Evolutionary conservation across 2,113 vertebrate species (phyloP).

Genomic region (Girardinichthys multiradiatus): DNA sequence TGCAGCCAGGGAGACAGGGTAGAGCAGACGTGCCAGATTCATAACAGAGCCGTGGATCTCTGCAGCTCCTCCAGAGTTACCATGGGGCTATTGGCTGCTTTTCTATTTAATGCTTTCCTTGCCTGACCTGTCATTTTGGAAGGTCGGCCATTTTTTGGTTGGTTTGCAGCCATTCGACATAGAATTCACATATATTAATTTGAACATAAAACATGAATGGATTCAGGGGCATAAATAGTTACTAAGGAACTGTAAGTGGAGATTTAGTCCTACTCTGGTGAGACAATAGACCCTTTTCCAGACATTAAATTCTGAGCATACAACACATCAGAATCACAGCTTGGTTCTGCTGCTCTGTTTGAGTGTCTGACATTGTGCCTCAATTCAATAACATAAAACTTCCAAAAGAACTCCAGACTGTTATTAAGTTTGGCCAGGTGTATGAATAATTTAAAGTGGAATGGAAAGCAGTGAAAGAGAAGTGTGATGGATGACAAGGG

Average conservation of each 20-base stretch:
- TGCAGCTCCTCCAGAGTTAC: too few relatives aligned
- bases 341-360: background rate
- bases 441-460: conserved; percentile 57
- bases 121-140: too few relatives aligned
- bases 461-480: conserved; percentile 34
- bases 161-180: too few relatives aligned
- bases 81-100: too few relatives aligned
- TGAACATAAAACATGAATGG: too few relatives aligned
- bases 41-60: too few relatives aligned
- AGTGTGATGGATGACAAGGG: conserved; percentile 40
- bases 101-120: too few relatives aligned
- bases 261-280: background rate
- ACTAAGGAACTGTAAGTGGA: background rate
- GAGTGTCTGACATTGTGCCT: conserved; percentile 1
- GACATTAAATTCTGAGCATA: background rate
- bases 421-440: conserved; percentile 42
- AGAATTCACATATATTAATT: too few relatives aligned
- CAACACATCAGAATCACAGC: background rate
- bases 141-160: too few relatives aligned
- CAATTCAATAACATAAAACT: conserved; percentile 13
- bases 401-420: conserved; percentile 29
- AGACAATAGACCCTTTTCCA: background rate
- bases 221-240: background rate
- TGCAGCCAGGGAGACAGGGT: too few relatives aligned
- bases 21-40: too few relatives aligned